Conservation (phyloP, 1,140 invertebrate genomes). For the Scylla paramamosain region DNA sequence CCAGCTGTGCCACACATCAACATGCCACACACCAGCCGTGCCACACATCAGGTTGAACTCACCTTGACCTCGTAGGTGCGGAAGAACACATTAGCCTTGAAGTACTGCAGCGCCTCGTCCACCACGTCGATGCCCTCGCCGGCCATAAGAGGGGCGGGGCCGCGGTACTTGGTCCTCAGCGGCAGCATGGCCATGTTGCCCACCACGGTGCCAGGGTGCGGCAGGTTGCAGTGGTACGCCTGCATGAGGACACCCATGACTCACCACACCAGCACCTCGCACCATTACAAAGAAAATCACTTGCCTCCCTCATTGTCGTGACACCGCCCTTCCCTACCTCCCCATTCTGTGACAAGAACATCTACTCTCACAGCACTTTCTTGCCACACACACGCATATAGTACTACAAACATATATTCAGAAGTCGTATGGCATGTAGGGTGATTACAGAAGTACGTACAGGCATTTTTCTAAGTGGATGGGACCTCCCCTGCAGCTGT, state of each 20-base stretch:
- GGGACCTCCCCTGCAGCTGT: not conserved
- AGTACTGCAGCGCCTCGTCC: conserved; percentile 98
- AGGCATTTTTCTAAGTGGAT: not conserved
- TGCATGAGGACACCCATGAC: conserved; percentile 25
- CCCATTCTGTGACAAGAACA: not conserved
- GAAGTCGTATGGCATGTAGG: not conserved
- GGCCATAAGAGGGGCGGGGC: conserved; percentile 88
- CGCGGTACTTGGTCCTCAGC: conserved; percentile 91
- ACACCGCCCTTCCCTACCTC: not conserved
- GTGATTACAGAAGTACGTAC: not conserved
- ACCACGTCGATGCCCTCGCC: conserved; percentile 93
- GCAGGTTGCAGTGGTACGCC: conserved; percentile 77
- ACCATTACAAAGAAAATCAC: not conserved
- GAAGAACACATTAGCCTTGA: conserved; percentile 99
- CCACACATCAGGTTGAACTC: conserved; percentile 69
- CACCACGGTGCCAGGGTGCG: conserved; percentile 80
- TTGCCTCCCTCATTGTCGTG: not conserved
- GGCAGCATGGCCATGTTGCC: conserved; percentile 97
- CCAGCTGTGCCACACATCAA: not conserved
- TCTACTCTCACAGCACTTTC: not conserved
- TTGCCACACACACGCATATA: not conserved
- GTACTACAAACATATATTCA: not conserved
- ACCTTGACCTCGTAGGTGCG: conserved; percentile 99
- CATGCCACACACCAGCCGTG: not conserved
- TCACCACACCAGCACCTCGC: not conserved